These are phyloP conservation scores for Chaetodon trifasciatus DNA, from an alignment of 2,797 vertebrate species.

Conservation along the genomic window DNA sequence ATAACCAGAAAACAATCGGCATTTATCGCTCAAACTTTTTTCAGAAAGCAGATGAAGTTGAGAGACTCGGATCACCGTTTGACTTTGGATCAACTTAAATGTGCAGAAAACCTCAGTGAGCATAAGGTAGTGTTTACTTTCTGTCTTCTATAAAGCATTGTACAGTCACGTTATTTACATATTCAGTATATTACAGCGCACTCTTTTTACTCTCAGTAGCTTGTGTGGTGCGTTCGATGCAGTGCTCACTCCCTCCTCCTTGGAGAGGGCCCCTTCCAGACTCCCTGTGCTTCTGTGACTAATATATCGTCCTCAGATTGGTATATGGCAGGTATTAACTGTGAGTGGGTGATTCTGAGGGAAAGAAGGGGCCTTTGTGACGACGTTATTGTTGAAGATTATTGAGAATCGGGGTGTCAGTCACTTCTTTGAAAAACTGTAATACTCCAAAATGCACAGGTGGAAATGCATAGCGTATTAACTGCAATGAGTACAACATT, in stretches of 20 bases:
- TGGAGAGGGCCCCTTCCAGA: slow-evolving; percentile 61
- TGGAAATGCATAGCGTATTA: slow-evolving; percentile 58
- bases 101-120: slow-evolving; percentile 63
- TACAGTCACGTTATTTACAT: slow-evolving; percentile 89
- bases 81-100: slow-evolving; percentile 63
- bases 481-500: slow-evolving; percentile 39
- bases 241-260: slow-evolving; percentile 73
- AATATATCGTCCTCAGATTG: slow-evolving; percentile 35
- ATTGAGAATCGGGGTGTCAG: slow-evolving; percentile 27
- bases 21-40: slow-evolving; percentile 17
- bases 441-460: slow-evolving; percentile 38
- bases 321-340: slow-evolving; percentile 56
- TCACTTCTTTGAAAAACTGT: slow-evolving; percentile 17
- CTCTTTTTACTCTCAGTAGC: slow-evolving; percentile 85
- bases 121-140: slow-evolving; percentile 75
- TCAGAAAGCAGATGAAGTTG: slow-evolving; percentile 33
- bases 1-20: slow-evolving; percentile 14
- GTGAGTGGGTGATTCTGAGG: slow-evolving; percentile 49
- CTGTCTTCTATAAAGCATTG: slow-evolving; percentile 83
- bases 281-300: slow-evolving; percentile 76
- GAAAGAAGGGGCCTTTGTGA: slow-evolving; percentile 53
- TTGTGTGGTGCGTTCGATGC: slow-evolving; percentile 77
- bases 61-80: slow-evolving; percentile 43
- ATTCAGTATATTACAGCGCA: slow-evolving; percentile 86
- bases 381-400: slow-evolving; percentile 24